These are phyloP conservation scores for Holotrichia oblita DNA, from an alignment of 1,140 invertebrate species.

Conservation along the genomic window DNA sequence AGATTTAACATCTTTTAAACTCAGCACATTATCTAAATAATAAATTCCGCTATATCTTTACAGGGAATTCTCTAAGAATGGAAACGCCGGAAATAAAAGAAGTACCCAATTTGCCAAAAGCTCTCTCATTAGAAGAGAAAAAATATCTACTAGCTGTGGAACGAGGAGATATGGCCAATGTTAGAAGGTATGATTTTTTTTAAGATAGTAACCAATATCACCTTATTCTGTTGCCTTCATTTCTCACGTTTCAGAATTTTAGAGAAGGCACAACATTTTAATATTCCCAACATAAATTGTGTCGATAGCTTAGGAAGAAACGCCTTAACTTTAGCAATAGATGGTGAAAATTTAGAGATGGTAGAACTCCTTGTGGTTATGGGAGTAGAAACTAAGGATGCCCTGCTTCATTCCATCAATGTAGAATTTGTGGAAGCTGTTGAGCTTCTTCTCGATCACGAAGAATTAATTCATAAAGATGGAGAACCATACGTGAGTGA, in stretches of 20 bases:
- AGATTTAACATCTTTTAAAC: too few relatives aligned
- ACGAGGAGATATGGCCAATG: constrained; percentile 82
- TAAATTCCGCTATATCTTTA: not conserved
- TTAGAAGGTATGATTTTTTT: constrained; percentile 69
- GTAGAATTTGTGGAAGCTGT: constrained; percentile 95
- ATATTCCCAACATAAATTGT: constrained; percentile 84
- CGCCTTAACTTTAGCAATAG: constrained; percentile 84
- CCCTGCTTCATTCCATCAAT: constrained; percentile 88
- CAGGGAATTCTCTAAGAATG: not conserved
- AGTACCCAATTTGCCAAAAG: constrained; percentile 71
- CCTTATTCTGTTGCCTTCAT: too few relatives aligned
- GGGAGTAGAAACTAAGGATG: constrained; percentile 86
- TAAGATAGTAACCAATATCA: too few relatives aligned
- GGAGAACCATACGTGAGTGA: constrained; percentile 74
- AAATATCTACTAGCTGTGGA: constrained; percentile 86
- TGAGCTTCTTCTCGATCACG: constrained; percentile 86
- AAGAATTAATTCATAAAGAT: constrained; percentile 83
- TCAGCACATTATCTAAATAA: too few relatives aligned
- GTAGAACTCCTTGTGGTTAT: constrained; percentile 89
- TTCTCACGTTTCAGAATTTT: constrained; percentile 66
- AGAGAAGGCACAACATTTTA: constrained; percentile 71
- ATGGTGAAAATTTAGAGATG: too few relatives aligned
- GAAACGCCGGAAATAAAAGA: not conserved
- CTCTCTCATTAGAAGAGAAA: constrained; percentile 82
- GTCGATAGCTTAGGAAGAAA: constrained; percentile 87